Evolutionary conservation across 2,888 invertebrate genomes (phyloP), one percentile per base, ranked within the genome.

Genomic region (Hirtodrosophila trivittata): DNA sequence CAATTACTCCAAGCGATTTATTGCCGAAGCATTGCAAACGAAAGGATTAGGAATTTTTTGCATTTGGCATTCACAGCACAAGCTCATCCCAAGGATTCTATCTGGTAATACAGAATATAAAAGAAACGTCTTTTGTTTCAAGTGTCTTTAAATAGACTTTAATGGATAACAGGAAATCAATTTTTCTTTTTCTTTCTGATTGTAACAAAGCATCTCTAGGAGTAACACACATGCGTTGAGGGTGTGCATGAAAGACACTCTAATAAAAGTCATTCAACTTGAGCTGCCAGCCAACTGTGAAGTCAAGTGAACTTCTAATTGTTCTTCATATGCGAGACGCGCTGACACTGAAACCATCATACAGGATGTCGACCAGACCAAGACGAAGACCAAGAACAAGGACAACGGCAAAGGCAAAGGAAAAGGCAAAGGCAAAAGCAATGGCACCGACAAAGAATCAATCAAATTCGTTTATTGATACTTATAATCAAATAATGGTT

Each of bases 401-500:
- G 4, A 26, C 14, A 16, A 28, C 10, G 30, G 33, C 32, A 43
- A 47, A 14, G 30, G 16, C 7, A 13, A 35, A 2, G 35, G 6
- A 5, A 1, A 14, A 2, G 35, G 13, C 35, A 12, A 14, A 9
- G 14, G 12, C 35, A 35, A 14, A 1, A n/a, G 16, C 38, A 38
- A 13, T 18, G 18, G 18, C 25, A 41, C 21, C 13, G 41, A 59
- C 66, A 58, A 62, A 57, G 64, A 65, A 58, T 65, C 70, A 76
- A 80, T 80, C 65, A 55, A 59, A 62, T 62, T 52, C 25, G 45
- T 10, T 59, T 28, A 55, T 55, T n/a, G 37, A 25, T 25, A 16
- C 30, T 16, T 49, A 42, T 66, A 76, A 76, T 76, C 66, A 64
- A 77, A 77, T 80, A 57, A 77, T 46, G 37, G 12, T 39, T 45